Evolutionary conservation across 1,140 invertebrate genomes (phyloP).

Genomic region (Colletes latitarsis): DNA sequence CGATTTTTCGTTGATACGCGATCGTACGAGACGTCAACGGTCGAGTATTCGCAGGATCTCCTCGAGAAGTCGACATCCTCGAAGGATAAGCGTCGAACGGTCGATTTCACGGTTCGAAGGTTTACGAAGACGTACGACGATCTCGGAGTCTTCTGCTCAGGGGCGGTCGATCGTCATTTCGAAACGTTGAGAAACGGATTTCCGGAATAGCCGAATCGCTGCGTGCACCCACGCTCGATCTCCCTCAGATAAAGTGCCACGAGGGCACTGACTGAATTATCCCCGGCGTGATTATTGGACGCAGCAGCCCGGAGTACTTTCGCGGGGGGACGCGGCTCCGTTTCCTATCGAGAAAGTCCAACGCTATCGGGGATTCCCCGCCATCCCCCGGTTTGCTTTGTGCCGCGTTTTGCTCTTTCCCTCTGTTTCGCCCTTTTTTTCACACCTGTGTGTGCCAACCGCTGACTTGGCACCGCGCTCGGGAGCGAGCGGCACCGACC

Average conservation of each 20-base stretch:
- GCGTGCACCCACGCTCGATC: not conserved
- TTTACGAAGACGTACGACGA: not conserved
- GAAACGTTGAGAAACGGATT: not conserved
- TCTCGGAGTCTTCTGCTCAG: not conserved
- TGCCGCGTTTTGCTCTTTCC: not conserved
- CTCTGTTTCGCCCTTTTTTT: not conserved
- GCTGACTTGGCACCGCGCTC: not conserved
- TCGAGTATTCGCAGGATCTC: not conserved
- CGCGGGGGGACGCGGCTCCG: not conserved
- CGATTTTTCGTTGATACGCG: slow-evolving; percentile 25
- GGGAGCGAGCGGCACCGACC: not conserved
- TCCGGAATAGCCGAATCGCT: not conserved
- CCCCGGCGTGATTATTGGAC: not conserved
- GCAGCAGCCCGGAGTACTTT: not conserved
- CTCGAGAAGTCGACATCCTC: not conserved
- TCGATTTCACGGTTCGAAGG: not conserved
- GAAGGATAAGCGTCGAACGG: not conserved
- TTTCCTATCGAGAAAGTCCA: not conserved
- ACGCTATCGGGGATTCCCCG: not conserved
- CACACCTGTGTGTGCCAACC: slow-evolving; percentile 21
- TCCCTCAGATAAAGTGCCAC: slow-evolving; percentile 1
- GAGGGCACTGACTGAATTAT: slow-evolving; percentile 1
- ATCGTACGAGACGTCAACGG: slow-evolving; percentile 23
- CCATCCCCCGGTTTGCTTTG: slow-evolving; percentile 1
- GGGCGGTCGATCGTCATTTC: not conserved